Evolutionary conservation across 1,140 invertebrate genomes (phyloP).

Genomic region (Cyclargus thomasi): DNA sequence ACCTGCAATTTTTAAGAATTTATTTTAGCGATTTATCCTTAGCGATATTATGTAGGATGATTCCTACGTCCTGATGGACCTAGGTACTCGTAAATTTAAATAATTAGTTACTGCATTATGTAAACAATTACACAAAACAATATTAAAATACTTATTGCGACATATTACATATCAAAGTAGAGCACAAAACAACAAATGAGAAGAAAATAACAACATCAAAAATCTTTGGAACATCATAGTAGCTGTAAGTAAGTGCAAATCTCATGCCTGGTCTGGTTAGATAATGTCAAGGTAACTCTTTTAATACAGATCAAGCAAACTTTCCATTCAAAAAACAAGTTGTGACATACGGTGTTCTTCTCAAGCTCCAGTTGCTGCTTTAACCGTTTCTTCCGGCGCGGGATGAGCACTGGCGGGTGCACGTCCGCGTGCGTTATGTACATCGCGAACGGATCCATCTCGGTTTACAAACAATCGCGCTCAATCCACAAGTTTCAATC

Average conservation of each 20-base stretch:
- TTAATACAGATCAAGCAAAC: neutral
- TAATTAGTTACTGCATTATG: no score
- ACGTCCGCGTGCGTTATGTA: conserved; percentile 63
- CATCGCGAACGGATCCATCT: conserved; percentile 66
- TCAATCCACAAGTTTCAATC: conserved; percentile 14
- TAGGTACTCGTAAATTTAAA: no score
- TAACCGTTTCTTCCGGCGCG: conserved; percentile 66
- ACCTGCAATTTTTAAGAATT: conserved; percentile 37
- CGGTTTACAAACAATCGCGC: conserved; percentile 20
- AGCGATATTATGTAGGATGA: no score
- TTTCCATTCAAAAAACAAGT: conserved; percentile 17
- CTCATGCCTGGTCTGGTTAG: neutral
- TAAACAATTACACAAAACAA: no score
- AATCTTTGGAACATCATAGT: neutral
- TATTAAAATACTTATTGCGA: no score
- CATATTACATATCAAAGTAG: no score
- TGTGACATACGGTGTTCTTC: conserved; percentile 44
- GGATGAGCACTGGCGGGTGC: conserved; percentile 61
- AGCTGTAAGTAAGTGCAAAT: neutral
- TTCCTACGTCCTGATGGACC: no score
- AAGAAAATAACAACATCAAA: neutral
- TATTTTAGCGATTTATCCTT: neutral
- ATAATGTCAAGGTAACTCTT: neutral
- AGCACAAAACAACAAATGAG: neutral
- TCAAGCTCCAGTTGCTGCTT: conserved; percentile 58